Evolutionary conservation across 1,140 invertebrate genomes (phyloP).

Genomic region (Listronotus bonariensis): DNA sequence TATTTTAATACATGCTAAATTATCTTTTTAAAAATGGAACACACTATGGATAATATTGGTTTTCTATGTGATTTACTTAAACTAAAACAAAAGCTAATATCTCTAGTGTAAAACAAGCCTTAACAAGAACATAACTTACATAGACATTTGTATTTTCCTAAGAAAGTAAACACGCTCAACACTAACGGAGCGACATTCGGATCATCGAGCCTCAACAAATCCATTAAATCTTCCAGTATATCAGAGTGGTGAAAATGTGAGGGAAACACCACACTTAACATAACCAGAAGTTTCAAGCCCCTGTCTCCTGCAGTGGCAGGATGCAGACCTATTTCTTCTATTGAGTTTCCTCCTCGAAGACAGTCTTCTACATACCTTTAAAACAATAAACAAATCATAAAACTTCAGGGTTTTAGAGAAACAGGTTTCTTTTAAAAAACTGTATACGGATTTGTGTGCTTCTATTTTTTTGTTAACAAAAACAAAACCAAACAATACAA

Average conservation of each 20-base stretch:
- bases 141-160: slow-evolving; percentile 83
- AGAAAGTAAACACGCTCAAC: slow-evolving; percentile 82
- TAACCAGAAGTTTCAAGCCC: slow-evolving; percentile 79
- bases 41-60: no score
- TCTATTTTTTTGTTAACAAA: no score
- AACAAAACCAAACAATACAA: no score
- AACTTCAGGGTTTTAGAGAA: background rate
- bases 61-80: no score
- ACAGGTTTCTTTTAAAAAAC: no score
- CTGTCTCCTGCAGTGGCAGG: slow-evolving; percentile 80
- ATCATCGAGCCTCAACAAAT: slow-evolving; percentile 78
- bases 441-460: no score
- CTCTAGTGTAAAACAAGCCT: no score
- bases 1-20: no score
- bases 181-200: slow-evolving; percentile 82
- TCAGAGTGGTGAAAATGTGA: slow-evolving; percentile 88
- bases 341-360: slow-evolving; percentile 68
- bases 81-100: no score
- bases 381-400: background rate
- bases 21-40: no score
- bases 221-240: slow-evolving; percentile 78
- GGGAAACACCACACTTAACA: slow-evolving; percentile 89
- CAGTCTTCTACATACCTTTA: slow-evolving; percentile 69
- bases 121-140: no score
- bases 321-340: slow-evolving; percentile 78